A percentile compares a stretch with the other conserved stretches of the same genome.
These are phyloP conservation scores for Ditula angustiorana DNA, from an alignment of 2,888 invertebrate genomes.

Conservation along the genomic window DNA sequence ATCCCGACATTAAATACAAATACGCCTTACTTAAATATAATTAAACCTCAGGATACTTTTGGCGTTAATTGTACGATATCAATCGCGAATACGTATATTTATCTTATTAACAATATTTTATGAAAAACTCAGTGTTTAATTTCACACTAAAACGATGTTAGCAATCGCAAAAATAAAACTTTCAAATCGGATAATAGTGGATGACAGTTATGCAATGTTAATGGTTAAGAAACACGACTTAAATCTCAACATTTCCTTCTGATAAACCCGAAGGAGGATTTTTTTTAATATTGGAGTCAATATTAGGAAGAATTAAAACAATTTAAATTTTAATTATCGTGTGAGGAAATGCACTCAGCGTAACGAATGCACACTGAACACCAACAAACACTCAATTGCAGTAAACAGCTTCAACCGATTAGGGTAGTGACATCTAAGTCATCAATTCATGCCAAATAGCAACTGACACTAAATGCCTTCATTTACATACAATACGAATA, in stretches of 20 bases:
- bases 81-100: too few species aligned
- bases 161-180: conserved; percentile 43
- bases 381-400: conserved; percentile 69
- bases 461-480: conserved; percentile 67
- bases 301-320: conserved; percentile 26
- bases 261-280: not conserved
- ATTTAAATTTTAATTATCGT: conserved; percentile 21
- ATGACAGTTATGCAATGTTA: conserved; percentile 62
- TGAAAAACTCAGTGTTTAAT: conserved; percentile 23
- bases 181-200: conserved; percentile 44
- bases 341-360: conserved; percentile 53
- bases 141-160: conserved; percentile 50
- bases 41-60: too few species aligned
- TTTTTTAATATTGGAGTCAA: conserved; percentile 31
- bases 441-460: conserved; percentile 67
- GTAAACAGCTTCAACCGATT: conserved; percentile 63
- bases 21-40: too few species aligned
- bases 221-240: conserved; percentile 56
- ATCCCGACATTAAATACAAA: too few species aligned
- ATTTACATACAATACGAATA: conserved; percentile 48
- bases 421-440: conserved; percentile 63
- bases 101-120: too few species aligned
- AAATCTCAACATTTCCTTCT: conserved; percentile 35
- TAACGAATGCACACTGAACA: conserved; percentile 80
- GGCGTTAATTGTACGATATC: too few species aligned